Base-by-base conservation (phyloP, 2,113 vertebrate genomes). In the Chionodraco myersi region DNA sequence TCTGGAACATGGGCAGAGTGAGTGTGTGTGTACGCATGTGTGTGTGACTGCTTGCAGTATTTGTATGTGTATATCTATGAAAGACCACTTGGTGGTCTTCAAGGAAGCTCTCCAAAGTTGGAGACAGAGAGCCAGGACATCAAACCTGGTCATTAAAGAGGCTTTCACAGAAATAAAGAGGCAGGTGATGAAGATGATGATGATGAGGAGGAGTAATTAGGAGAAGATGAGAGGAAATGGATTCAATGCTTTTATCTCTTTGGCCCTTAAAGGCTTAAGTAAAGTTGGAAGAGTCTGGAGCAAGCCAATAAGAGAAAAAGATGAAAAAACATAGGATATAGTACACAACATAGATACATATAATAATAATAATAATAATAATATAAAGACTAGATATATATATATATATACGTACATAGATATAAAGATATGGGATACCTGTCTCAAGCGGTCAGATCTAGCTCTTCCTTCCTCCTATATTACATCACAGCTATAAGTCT, bases 401-500 rank as follows among this genome's bases (percentile, higher is more conserved):
- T 12, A 15, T 12, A 70, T 14, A 14, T 49, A 65, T 41, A 6
- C 51, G 64, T 23, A 13, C 10, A 59, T 59, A 59, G 12, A 59
- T 59, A 41, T 41, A 41, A 61, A 80, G 77, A 77, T 34, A 69
- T 72, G 67, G 69, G 58, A 68, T 49, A 61, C 3, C 36, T 30
- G 7, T 86, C 83, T 72, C 51, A 73, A 71, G 66, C 77, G 58
- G 77, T 82, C 76, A 84, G 78, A 91, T 65, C 57, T 54, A 75
- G 62, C 80, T 79, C 63, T 80, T 84, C 77, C 72, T 72, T 84
- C 75, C 72, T 75, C 79, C 74, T 87, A 91, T 92, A 94, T 93
- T 93, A 86, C 93, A 95, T 94, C 89, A 94, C 76, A 79, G 92
- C 90, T 93, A 93, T 93, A 95, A 94, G 95, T 94, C 94, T 91